Percentiles rank a stretch among this genome's conserved stretches.
phyloP scores from a whole-genome alignment of 2,888 invertebrate genomes.

The Eudasyphora cyanicolor region DNA sequence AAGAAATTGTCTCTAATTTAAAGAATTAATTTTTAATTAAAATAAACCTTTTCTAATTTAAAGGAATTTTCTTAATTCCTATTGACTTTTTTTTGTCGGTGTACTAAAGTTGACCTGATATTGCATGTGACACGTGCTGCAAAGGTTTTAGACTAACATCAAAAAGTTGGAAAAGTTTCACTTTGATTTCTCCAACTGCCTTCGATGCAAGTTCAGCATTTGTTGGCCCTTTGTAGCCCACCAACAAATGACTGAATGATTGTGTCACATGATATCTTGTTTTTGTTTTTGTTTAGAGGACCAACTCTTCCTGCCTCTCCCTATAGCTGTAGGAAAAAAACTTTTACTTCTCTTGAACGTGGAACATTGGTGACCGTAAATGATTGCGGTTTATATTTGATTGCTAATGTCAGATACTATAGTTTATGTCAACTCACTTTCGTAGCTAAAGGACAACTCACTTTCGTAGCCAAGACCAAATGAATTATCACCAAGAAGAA shows the following conservation, averaged over 20 bases:
- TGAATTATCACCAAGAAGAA: constrained; percentile 50
- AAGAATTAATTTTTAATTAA: too few species aligned
- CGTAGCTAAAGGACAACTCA: not conserved
- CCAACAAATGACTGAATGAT: not conserved
- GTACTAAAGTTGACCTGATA: too few species aligned
- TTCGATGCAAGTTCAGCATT: not conserved
- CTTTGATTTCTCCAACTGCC: constrained; percentile 3
- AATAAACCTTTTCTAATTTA: too few species aligned
- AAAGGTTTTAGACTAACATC: not conserved
- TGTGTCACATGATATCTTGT: not conserved
- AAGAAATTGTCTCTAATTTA: too few species aligned
- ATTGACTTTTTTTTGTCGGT: too few species aligned
- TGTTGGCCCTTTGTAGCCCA: not conserved
- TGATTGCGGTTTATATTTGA: not conserved
- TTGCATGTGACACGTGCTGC: too few species aligned
- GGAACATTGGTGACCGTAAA: not conserved
- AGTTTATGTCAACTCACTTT: not conserved
- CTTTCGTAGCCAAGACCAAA: constrained; percentile 33
- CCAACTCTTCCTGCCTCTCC: too few species aligned
- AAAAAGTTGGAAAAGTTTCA: not conserved
- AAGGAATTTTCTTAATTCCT: too few species aligned
- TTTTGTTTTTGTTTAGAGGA: not conserved
- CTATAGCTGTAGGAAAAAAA: too few species aligned
- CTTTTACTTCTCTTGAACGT: too few species aligned
- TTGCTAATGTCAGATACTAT: not conserved